Percentiles rank a stretch among this genome's conserved stretches.
These are phyloP conservation scores for Phylloscopus whistleri DNA, from an alignment of 2,113 vertebrate genomes.

Conservation along the genomic window DNA sequence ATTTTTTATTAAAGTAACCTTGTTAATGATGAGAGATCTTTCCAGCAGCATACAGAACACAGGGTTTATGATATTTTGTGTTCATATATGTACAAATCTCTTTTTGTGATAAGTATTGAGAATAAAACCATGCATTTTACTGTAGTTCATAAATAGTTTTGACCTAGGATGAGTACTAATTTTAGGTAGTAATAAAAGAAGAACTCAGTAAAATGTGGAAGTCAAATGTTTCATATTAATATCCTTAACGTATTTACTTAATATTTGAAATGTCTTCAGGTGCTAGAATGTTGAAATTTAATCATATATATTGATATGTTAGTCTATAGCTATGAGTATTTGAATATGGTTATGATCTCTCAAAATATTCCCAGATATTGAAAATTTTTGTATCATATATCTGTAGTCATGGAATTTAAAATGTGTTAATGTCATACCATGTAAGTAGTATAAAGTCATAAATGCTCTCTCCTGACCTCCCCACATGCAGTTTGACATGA, in stretches of 20 bases:
- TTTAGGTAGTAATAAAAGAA: background rate
- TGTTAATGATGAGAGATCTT: slow-evolving; percentile 50
- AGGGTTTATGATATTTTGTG: slow-evolving; percentile 39
- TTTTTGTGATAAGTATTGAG: slow-evolving; percentile 38
- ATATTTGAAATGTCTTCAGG: background rate
- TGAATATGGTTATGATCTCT: background rate
- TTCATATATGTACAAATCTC: background rate
- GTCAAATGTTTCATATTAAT: background rate
- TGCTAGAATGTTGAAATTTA: background rate
- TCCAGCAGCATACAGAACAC: slow-evolving; percentile 7
- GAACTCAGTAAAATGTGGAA: background rate
- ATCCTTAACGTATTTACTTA: background rate
- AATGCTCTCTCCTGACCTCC: background rate
- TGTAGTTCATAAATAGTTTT: background rate
- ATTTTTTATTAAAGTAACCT: slow-evolving; percentile 39
- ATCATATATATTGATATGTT: background rate
- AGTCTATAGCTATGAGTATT: background rate
- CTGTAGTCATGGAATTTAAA: background rate
- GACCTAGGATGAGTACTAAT: background rate
- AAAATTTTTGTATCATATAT: background rate
- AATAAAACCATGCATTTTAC: background rate
- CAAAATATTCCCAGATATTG: background rate
- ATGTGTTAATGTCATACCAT: background rate
- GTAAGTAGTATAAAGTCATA: background rate
- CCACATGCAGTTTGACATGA: background rate